Conservation (phyloP, 2,797 vertebrate genomes). For the Notamacropus eugenii region DNA sequence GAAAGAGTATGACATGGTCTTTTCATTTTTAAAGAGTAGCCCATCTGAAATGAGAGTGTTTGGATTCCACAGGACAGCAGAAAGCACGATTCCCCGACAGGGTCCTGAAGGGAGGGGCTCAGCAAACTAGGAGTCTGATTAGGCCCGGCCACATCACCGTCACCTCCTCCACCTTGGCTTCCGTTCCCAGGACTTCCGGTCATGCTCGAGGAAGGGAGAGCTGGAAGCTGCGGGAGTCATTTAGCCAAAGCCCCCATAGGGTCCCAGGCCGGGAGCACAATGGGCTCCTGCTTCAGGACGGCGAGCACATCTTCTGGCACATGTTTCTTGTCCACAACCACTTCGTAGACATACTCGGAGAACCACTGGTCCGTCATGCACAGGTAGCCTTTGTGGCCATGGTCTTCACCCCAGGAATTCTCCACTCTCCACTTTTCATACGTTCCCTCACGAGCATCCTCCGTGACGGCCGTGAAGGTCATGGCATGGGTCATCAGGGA, state of each 20-base stretch:
- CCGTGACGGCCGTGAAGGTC: constrained; percentile 96
- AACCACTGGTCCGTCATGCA: constrained; percentile 99
- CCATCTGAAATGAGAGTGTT: constrained; percentile 64
- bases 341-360: constrained; percentile 97
- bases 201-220: constrained; percentile 57
- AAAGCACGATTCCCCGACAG: constrained; percentile 77
- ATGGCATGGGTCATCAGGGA: constrained; percentile 99
- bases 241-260: constrained; percentile 97
- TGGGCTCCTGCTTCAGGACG: constrained; percentile 92
- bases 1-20: constrained; percentile 51
- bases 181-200: constrained; percentile 77
- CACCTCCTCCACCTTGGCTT: constrained; percentile 81
- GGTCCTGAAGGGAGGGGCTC: constrained; percentile 69
- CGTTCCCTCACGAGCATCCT: no score
- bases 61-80: constrained; percentile 63
- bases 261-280: constrained; percentile 97
- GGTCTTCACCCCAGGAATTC: no score
- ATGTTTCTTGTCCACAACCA: constrained; percentile 95
- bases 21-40: constrained; percentile 49
- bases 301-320: constrained; percentile 90
- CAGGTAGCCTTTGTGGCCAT: constrained; percentile 99
- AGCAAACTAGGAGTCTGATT: constrained; percentile 60
- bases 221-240: constrained; percentile 68
- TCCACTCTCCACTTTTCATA: no score
- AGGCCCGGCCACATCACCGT: constrained; percentile 44